phyloP scores from a whole-genome alignment of 2,888 invertebrate species.

The Furcula furcula region DNA sequence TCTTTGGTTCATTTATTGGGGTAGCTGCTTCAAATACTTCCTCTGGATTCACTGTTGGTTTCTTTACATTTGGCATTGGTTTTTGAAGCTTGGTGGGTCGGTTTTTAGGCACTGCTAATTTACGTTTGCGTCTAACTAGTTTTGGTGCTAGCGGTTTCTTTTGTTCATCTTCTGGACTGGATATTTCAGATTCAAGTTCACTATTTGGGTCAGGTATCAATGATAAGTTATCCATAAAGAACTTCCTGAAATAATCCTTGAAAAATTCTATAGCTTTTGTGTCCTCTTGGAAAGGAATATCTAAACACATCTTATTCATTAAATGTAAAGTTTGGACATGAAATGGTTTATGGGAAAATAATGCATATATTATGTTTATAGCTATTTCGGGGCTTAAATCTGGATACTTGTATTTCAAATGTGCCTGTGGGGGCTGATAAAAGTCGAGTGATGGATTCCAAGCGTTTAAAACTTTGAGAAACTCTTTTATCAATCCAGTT shows the following conservation, averaged over 20 bases:
- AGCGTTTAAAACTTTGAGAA: constrained; percentile 64
- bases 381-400: constrained; percentile 87
- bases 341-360: constrained; percentile 89
- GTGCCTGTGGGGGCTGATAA: constrained; percentile 88
- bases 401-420: constrained; percentile 91
- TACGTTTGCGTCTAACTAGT: constrained; percentile 59
- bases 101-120: constrained; percentile 44
- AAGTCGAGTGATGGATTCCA: constrained; percentile 83
- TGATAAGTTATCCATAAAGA: constrained; percentile 46
- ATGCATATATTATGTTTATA: constrained; percentile 88
- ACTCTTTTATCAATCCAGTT: constrained; percentile 77
- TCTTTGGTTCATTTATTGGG: constrained; percentile 62
- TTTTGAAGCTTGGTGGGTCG: constrained; percentile 52
- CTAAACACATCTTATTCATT: constrained; percentile 97
- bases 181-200: constrained; percentile 70
- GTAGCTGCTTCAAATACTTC: constrained; percentile 65
- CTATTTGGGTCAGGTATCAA: constrained; percentile 42
- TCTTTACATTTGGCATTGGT: constrained; percentile 51
- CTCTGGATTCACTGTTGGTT: constrained; percentile 46
- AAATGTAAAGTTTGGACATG: constrained; percentile 93
- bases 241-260: constrained; percentile 55
- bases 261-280: constrained; percentile 50
- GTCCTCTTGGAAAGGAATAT: constrained; percentile 88
- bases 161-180: constrained; percentile 60
- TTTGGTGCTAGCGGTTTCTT: constrained; percentile 36